Conservation (phyloP, 2,113 vertebrate species). For the Ariopsis seemanni region DNA sequence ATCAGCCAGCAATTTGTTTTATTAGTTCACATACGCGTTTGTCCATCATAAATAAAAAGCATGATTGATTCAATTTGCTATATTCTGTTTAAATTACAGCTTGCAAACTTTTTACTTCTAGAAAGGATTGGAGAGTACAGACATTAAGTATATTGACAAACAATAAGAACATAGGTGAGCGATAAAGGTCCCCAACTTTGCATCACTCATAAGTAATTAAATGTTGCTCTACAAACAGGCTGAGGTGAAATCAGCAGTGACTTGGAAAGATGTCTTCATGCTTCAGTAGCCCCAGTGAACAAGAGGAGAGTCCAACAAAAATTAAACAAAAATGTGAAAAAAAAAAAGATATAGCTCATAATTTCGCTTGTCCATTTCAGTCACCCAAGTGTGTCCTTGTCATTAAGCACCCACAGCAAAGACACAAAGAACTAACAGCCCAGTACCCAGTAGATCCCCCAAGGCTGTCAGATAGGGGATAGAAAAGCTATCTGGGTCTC, state of each 20-base stretch:
- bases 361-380: neutral
- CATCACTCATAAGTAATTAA: neutral
- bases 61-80: neutral
- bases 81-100: neutral
- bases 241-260: neutral
- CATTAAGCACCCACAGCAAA: constrained; percentile 61
- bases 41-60: neutral
- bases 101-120: neutral
- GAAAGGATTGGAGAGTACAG: neutral
- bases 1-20: neutral
- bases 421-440: constrained; percentile 84
- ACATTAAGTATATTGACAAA: neutral
- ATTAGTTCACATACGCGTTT: neutral
- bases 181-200: neutral
- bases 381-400: constrained; percentile 8
- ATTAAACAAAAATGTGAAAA: neutral
- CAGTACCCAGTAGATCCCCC: constrained; percentile 87
- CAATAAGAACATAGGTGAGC: neutral
- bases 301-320: neutral
- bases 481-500: constrained; percentile 91
- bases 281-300: neutral
- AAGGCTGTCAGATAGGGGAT: constrained; percentile 95
- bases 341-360: neutral
- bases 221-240: neutral
- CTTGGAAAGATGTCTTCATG: neutral